Percentiles rank a stretch among this genome's conserved stretches.
phyloP scores from a whole-genome alignment of 1,140 invertebrate species.

The Leptopilina clavipes region DNA sequence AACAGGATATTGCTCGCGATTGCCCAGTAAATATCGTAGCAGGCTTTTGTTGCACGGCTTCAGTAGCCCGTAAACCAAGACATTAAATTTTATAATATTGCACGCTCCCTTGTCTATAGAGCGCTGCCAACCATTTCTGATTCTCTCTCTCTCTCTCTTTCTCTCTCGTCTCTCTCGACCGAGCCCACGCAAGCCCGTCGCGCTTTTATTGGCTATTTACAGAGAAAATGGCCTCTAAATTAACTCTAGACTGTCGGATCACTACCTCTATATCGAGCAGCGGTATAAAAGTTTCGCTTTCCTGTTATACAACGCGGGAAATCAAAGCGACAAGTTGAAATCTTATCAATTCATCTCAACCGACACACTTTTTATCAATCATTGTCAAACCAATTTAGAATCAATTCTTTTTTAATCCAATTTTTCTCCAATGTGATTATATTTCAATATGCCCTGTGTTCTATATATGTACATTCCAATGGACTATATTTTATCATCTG shows the following conservation, averaged over 20 bases:
- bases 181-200: conserved; percentile 53
- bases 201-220: conserved; percentile 75
- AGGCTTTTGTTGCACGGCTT: conserved; percentile 66
- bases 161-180: conserved; percentile 42
- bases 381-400: too few relatives aligned
- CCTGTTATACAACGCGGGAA: conserved; percentile 60
- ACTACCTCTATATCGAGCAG: conserved; percentile 70
- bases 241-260: conserved; percentile 74
- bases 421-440: too few relatives aligned
- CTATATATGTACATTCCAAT: too few relatives aligned
- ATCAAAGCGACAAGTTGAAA: conserved; percentile 62
- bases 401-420: too few relatives aligned
- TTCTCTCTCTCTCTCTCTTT: conserved; percentile 53
- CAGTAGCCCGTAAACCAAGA: conserved; percentile 73
- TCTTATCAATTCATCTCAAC: conserved; percentile 24
- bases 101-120: conserved; percentile 56
- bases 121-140: conserved; percentile 47
- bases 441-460: too few relatives aligned
- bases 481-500: too few relatives aligned
- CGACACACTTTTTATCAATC: too few relatives aligned
- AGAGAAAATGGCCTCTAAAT: conserved; percentile 75
- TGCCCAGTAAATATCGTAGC: conserved; percentile 72
- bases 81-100: conserved; percentile 76
- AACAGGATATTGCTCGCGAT: conserved; percentile 68
- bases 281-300: conserved; percentile 60